These are phyloP conservation scores for Tursiops truncatus DNA, from an alignment of 2,113 vertebrate genomes.

Conservation along the genomic window DNA sequence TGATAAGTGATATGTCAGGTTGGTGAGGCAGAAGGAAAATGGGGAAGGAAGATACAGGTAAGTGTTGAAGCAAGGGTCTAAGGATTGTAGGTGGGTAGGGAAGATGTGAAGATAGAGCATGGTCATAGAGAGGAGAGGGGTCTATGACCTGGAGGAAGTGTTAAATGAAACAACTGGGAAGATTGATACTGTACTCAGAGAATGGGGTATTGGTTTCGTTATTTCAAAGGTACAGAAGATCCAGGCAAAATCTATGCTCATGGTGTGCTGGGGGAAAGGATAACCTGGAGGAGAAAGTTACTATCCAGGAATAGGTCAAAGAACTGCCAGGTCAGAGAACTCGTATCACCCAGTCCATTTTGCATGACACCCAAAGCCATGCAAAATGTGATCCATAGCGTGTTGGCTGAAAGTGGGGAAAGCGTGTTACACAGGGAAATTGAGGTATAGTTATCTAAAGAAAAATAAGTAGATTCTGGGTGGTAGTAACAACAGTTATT, in stretches of 20 bases:
- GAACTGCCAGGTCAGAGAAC: not conserved
- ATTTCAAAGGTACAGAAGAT: not conserved
- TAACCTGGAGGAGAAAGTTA: not conserved
- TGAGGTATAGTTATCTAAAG: not conserved
- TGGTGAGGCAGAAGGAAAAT: not conserved
- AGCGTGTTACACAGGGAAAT: not conserved
- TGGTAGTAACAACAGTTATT: not conserved
- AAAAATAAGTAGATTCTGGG: not conserved
- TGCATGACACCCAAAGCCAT: not conserved
- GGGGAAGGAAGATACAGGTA: not conserved
- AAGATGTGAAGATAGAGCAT: not conserved
- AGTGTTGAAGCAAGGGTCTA: not conserved
- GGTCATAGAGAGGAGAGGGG: not conserved
- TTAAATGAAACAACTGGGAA: not conserved
- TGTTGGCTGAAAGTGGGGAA: not conserved
- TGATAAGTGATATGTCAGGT: not conserved
- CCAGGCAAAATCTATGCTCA: not conserved
- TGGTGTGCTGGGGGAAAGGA: not conserved
- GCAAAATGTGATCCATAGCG: not conserved
- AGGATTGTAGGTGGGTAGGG: not conserved
- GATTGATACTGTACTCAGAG: not conserved
- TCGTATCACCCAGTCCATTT: not conserved
- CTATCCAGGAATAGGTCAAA: not conserved
- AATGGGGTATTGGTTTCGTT: not conserved
- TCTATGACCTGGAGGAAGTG: not conserved